Evolutionary conservation across 1,140 invertebrate genomes (phyloP).

Genomic region (Elymnias hypermnestra): DNA sequence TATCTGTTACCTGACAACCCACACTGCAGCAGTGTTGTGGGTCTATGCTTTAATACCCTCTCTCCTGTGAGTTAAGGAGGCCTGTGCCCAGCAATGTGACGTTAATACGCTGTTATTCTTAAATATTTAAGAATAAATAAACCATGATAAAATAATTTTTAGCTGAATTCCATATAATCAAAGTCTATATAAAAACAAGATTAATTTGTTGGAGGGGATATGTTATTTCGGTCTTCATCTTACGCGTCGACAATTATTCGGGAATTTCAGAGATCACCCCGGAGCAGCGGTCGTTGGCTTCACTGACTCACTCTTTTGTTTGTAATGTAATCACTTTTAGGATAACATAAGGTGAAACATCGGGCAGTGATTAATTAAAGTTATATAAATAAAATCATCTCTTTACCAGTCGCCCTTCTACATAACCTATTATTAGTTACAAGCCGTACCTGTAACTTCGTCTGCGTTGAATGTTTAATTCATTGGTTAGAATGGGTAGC

Average conservation of each 20-base stretch:
- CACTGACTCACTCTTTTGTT: conserved; percentile 69
- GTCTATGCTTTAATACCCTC: too few relatives aligned
- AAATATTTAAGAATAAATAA: too few relatives aligned
- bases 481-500: too few relatives aligned
- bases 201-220: conserved; percentile 60
- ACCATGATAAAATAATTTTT: too few relatives aligned
- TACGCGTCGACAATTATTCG: conserved; percentile 69
- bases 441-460: too few relatives aligned
- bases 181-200: conserved; percentile 56
- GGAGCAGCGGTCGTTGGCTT: conserved; percentile 60
- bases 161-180: too few relatives aligned
- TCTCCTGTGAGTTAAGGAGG: too few relatives aligned
- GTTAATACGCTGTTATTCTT: too few relatives aligned
- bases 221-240: conserved; percentile 66
- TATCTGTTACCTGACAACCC: too few relatives aligned
- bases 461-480: too few relatives aligned
- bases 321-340: conserved; percentile 22
- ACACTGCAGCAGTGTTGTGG: too few relatives aligned
- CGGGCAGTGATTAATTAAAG: conserved; percentile 3
- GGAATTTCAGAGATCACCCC: conserved; percentile 72
- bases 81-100: too few relatives aligned
- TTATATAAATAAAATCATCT: not conserved
- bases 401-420: not conserved
- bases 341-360: conserved; percentile 15
- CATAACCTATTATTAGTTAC: not conserved